phyloP scores from a whole-genome alignment of 2,113 vertebrate genomes.

The Boulengeromyrus knoepffleri region DNA sequence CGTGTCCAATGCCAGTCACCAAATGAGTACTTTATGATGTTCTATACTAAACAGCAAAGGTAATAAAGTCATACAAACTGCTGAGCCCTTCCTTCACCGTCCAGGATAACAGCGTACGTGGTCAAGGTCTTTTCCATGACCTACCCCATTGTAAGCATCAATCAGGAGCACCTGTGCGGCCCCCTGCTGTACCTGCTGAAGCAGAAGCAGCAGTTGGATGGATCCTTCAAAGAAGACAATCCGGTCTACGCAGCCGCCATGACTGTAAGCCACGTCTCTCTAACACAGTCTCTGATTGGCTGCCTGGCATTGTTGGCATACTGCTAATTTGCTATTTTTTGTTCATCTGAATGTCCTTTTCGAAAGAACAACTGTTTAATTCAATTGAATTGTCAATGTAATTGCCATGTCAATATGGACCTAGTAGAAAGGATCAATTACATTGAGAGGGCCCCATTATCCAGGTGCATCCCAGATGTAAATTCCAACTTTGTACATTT shows the following conservation, averaged over 20 bases:
- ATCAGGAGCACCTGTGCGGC: slow-evolving; percentile 63
- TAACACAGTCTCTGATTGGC: neutral
- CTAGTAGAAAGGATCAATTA: neutral
- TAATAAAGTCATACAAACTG: neutral
- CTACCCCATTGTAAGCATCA: slow-evolving; percentile 45
- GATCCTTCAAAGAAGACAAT: slow-evolving; percentile 69
- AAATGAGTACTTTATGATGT: neutral
- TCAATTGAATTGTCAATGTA: neutral
- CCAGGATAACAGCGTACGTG: slow-evolving; percentile 84
- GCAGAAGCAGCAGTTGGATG: slow-evolving; percentile 56
- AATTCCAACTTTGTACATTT: neutral
- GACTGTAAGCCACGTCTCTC: slow-evolving; percentile 46
- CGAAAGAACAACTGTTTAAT: neutral
- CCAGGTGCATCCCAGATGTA: neutral
- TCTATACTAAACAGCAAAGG: neutral
- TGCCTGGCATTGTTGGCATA: neutral
- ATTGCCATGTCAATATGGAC: neutral
- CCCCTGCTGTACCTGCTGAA: slow-evolving; percentile 74
- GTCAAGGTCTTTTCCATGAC: slow-evolving; percentile 86
- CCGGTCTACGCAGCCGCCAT: slow-evolving; percentile 60
- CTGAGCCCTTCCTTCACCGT: neutral
- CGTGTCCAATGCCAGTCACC: neutral
- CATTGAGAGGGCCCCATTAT: neutral
- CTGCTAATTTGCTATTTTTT: neutral
- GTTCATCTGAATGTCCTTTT: neutral